Conservation (phyloP, 1,140 invertebrate genomes). For the Eufriesea mexicana region DNA sequence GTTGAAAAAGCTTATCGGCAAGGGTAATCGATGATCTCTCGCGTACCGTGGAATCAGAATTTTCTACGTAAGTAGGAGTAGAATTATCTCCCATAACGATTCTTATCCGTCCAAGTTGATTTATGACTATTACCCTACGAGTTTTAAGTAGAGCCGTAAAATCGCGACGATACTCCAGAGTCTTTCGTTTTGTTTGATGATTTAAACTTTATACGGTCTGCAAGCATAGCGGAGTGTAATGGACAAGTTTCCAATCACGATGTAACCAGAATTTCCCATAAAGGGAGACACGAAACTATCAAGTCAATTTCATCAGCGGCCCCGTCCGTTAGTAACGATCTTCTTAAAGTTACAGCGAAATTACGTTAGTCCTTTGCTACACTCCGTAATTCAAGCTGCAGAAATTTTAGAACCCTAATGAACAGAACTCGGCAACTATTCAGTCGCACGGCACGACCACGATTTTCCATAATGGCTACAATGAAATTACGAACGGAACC, state of each 20-base stretch:
- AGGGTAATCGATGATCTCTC: background rate
- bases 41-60: background rate
- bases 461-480: background rate
- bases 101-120: background rate
- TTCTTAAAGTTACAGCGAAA: slow-evolving; percentile 1
- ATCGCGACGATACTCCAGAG: no score
- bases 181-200: background rate
- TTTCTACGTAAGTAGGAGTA: background rate
- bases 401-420: background rate
- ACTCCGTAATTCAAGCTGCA: background rate
- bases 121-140: background rate
- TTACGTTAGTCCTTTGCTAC: background rate
- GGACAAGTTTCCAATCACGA: slow-evolving; percentile 11
- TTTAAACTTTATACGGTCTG: background rate
- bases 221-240: background rate
- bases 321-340: no score
- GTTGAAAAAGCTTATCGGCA: background rate
- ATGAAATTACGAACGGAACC: background rate
- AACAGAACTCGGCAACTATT: background rate
- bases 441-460: background rate
- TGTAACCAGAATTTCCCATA: slow-evolving; percentile 2
- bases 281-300: background rate
- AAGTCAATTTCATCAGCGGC: background rate
- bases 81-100: background rate
- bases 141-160: background rate